Evolutionary conservation across 2,888 invertebrate species (phyloP).

Genomic region (Xestia ashworthii): DNA sequence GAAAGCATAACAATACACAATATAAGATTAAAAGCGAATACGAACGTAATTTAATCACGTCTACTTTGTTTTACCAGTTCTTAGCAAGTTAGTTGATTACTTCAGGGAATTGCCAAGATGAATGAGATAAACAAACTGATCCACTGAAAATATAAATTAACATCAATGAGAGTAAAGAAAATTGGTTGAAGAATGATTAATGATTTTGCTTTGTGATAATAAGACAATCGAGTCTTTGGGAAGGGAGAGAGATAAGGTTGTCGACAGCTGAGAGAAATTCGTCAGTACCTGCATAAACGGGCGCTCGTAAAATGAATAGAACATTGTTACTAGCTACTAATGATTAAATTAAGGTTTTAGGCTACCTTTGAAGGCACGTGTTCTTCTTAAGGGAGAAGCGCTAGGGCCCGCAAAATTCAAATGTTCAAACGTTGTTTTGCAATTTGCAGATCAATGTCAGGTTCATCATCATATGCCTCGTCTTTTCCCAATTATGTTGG

Average conservation of each 20-base stretch:
- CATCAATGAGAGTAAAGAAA: slow-evolving; percentile 58
- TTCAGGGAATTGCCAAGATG: slow-evolving; percentile 75
- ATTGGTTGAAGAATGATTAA: slow-evolving; percentile 65
- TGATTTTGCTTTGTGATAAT: slow-evolving; percentile 56
- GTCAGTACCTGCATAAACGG: slow-evolving; percentile 34
- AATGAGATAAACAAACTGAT: slow-evolving; percentile 74
- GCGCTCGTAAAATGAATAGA: slow-evolving; percentile 44
- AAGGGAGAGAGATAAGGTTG: slow-evolving; percentile 31
- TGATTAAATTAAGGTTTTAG: slow-evolving; percentile 34
- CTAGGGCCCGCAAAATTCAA: too few relatives aligned
- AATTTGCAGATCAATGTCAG: too few relatives aligned
- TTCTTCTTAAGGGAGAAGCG: too few relatives aligned
- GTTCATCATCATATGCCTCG: too few relatives aligned
- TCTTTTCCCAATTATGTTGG: too few relatives aligned
- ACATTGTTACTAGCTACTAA: slow-evolving; percentile 39
- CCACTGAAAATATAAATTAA: slow-evolving; percentile 70
- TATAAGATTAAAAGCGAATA: slow-evolving; percentile 66
- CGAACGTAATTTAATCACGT: slow-evolving; percentile 70
- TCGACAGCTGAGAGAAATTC: slow-evolving; percentile 43
- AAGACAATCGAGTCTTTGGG: slow-evolving; percentile 48
- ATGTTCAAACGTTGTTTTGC: too few relatives aligned
- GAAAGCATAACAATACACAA: slow-evolving; percentile 62
- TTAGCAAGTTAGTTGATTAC: slow-evolving; percentile 77
- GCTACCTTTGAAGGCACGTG: slow-evolving; percentile 22
- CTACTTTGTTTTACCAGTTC: slow-evolving; percentile 73